Percentiles rank a stretch among this genome's conserved stretches.
phyloP scores from a whole-genome alignment of 2,113 vertebrate genomes.

The Meleagris gallopavo region DNA sequence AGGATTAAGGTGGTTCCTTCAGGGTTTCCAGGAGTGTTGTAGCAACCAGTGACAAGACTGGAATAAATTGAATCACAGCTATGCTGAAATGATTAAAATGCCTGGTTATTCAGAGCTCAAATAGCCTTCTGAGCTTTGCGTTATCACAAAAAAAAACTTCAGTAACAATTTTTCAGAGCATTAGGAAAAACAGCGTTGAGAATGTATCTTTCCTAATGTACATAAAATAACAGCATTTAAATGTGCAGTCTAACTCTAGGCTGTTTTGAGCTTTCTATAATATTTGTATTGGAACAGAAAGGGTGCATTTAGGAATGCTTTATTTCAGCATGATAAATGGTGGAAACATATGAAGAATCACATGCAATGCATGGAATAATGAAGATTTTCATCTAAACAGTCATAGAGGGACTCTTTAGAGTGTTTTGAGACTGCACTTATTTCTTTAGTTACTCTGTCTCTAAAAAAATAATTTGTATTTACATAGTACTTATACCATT shows the following conservation, averaged over 20 bases:
- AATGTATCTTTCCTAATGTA: neutral
- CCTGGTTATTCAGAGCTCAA: neutral
- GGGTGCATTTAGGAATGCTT: neutral
- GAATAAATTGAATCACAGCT: neutral
- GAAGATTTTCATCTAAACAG: neutral
- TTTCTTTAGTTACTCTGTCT: neutral
- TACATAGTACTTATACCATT: neutral
- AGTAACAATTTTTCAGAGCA: neutral
- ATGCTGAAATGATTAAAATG: neutral
- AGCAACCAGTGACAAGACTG: neutral
- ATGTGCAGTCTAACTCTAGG: neutral
- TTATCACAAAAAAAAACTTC: conserved; percentile 1
- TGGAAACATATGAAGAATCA: neutral
- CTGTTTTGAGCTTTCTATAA: neutral
- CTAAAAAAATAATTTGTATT: neutral
- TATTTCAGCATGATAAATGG: neutral
- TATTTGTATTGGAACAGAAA: neutral
- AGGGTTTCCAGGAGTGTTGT: neutral
- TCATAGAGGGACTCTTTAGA: neutral
- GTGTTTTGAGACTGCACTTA: neutral
- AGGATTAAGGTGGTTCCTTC: conserved; percentile 23
- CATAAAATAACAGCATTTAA: conserved; percentile 2
- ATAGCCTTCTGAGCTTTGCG: neutral
- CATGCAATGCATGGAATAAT: neutral
- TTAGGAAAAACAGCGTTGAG: neutral